Conservation (phyloP, 30 jellyfish, hydroid and myxozoan genomes). For the Hydractinia symbiolongicarpus region DNA sequence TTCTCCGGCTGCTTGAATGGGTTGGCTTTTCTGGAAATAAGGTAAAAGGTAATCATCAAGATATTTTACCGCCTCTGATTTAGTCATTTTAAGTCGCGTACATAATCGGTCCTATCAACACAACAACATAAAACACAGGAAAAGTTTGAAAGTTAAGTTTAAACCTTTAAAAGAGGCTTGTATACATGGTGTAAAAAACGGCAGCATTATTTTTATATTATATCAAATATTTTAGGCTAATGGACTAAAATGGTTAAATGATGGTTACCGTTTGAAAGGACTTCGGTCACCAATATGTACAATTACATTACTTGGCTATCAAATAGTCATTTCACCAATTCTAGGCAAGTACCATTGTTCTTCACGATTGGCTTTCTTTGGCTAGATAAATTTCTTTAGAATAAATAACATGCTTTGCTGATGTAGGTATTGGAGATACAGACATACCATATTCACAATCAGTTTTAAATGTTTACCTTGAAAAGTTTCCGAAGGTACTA, state of each 20-base stretch:
- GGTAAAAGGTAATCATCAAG: slow-evolving; percentile 23
- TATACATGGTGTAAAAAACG: not conserved
- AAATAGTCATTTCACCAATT: slow-evolving; percentile 73
- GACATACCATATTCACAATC: slow-evolving; percentile 40
- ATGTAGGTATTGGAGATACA: slow-evolving; percentile 51
- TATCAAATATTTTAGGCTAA: slow-evolving; percentile 32
- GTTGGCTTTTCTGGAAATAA: slow-evolving; percentile 95
- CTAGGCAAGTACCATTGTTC: slow-evolving; percentile 34
- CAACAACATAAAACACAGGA: too few species aligned
- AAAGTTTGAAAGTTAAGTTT: too few species aligned
- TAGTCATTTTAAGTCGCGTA: not conserved
- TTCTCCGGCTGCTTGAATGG: slow-evolving; percentile 85
- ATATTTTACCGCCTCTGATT: not conserved
- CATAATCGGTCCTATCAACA: too few species aligned
- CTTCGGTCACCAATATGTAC: slow-evolving; percentile 83
- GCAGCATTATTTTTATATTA: too few species aligned
- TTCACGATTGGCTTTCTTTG: too few species aligned
- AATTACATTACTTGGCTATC: slow-evolving; percentile 62
- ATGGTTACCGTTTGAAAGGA: slow-evolving; percentile 66
- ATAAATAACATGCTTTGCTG: not conserved
- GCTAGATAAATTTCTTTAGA: too few species aligned
- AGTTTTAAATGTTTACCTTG: slow-evolving; percentile 37
- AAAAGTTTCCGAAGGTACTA: slow-evolving; percentile 63
- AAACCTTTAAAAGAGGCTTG: too few species aligned
- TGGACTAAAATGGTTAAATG: slow-evolving; percentile 56